Conservation (phyloP, 2,113 vertebrate genomes). For the Crocuta crocuta region DNA sequence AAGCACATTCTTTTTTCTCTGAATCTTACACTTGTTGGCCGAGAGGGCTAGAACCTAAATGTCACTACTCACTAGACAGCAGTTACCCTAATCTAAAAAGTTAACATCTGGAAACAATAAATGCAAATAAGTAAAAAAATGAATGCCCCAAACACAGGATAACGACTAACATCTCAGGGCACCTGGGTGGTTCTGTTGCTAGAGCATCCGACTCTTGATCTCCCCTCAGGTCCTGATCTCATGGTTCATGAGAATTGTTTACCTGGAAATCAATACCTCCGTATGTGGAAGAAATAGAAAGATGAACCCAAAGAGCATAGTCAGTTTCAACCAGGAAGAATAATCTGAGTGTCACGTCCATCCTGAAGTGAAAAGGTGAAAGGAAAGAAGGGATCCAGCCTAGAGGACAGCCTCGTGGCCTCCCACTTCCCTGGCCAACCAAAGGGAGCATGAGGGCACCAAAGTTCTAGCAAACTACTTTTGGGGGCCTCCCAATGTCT, state of each 20-base stretch:
- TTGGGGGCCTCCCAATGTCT: not conserved
- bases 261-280: not conserved
- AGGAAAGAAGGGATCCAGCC: not conserved
- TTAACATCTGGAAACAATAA: not conserved
- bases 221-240: too few relatives aligned
- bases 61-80: not conserved
- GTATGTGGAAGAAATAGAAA: not conserved
- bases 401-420: not conserved
- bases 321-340: not conserved
- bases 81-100: not conserved
- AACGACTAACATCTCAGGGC: not conserved
- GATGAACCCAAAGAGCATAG: not conserved
- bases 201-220: too few relatives aligned
- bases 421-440: too few relatives aligned
- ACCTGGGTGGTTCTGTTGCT: too few relatives aligned
- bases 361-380: not conserved
- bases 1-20: conserved; percentile 25
- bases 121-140: not conserved
- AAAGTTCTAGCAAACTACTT: not conserved
- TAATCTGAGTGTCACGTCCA: not conserved
- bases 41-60: not conserved
- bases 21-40: not conserved
- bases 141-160: not conserved
- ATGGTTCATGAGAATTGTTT: not conserved
- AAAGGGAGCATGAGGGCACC: not conserved